Base-by-base conservation (phyloP, 2,797 vertebrate genomes). In the Phrynocephalus forsythii region DNA sequence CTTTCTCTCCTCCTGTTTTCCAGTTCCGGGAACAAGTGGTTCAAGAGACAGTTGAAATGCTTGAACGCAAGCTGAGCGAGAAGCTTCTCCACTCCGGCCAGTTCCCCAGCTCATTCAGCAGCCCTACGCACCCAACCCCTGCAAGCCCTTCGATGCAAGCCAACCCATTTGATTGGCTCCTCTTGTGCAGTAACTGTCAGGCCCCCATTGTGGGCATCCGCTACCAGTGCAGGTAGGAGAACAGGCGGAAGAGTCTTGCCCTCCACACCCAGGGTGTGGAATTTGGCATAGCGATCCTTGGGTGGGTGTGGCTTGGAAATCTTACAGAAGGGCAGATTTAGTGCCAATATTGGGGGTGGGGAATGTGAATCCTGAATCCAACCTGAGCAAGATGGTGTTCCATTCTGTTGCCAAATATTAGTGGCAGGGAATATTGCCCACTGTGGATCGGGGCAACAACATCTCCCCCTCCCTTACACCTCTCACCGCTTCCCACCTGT, bases 1-100 rank as follows among this genome's bases (percentile, higher is more conserved):
- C 20, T 78, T 90, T 67, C 84, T n/a, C 26, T 67, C 56, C 15
- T n/a, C 13, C 16, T 79, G 3, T 28, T 52, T 79, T 80, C 2
- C 90, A 99, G 99, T 99, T 99, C 91, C 98, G 99, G 95, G 98
- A 99, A 22, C 98, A 99, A 91, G 98, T 99, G 18, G 98, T 99
- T 79, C 98, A 98, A 93, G 99, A 99, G 93, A 99, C 98, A 0
- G 99, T 99, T 82, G 98, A 99, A 91, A 97, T 97, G 89, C 98
- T 99, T 96, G 99, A 98, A 90, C 98, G 96, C 87, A 98, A 98
- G 95, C 97, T 99, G 28, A 98, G 97, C 0, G 98, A 98, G 87
- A 98, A 98, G 94, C 98, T 98, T 78, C 97, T 97, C 86, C 97
- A 97, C 90, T 97, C 96, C 89, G 97, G 87, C 87, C 96, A 96